Evolutionary conservation across 2,797 vertebrate species (phyloP), one percentile per base, ranked within the genome.

Genomic region (Dipus sagitta): DNA sequence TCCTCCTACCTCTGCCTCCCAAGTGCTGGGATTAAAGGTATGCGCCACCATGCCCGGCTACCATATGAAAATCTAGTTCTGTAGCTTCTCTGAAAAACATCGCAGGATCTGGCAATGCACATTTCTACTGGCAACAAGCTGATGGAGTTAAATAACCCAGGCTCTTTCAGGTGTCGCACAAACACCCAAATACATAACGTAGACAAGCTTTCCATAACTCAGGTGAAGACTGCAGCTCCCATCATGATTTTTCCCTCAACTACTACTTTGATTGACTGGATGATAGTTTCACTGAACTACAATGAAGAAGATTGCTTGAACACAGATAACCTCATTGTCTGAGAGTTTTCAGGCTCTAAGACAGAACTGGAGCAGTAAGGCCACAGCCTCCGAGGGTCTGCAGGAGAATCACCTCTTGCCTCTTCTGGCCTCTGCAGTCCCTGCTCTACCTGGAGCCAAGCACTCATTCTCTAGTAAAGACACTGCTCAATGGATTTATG

Each of bases 31-130:
- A 38, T 38, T 38, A 38, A 38, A 38, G 38, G 38, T 6, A 38
- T 38, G 38, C 6, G 38, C 38, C 38, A 38, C 38, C 38, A 38
- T 38, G 38, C 38, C 6, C 38, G 26, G 9, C 52, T 92, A 84
- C 70, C 28, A 86, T 15, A 94, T 88, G 82, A 90, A 96, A 88
- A 52, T 72, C 68, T 68, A n/a, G 21, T 71, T 38, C 68, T 24
- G 34, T 77, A 18, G 10, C 14, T 93, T 87, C 67, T 85, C 38
- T 83, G 80, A 90, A 90, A 90, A 92, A 78, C 12, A 9, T 21
- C 2, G n/a, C 24, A 83, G 3, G 23, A 34, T 91, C 72, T 85
- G 30, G 18, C 28, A 87, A 54, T 24, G 86, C 58, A 64, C 23
- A 76, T 77, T 81, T 94, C 52, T 32, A 76, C 10, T 76, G 18